Evolutionary conservation across 1,140 invertebrate species (phyloP).

Genomic region (Drosophila serrata): DNA sequence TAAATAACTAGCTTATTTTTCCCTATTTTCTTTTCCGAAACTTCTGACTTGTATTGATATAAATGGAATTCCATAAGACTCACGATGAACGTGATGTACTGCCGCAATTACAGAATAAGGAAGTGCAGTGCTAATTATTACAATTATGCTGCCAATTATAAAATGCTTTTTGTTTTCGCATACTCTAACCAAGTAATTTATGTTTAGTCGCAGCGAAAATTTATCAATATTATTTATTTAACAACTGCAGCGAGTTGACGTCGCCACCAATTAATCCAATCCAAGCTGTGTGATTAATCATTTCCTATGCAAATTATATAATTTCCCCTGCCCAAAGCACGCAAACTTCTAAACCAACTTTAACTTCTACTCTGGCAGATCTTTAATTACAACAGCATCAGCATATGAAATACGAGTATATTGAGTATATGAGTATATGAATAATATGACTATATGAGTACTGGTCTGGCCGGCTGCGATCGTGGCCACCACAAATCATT

Average conservation of each 20-base stretch:
- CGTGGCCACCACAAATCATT: constrained; percentile 45
- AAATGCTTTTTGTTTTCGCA: constrained; percentile 35
- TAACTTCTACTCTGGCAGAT: constrained; percentile 18
- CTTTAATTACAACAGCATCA: constrained; percentile 44
- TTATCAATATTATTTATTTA: constrained; percentile 35
- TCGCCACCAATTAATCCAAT: constrained; percentile 32
- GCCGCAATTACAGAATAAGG: constrained; percentile 50
- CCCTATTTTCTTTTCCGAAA: too few relatives aligned
- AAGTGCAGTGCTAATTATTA: constrained; percentile 45
- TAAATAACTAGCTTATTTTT: too few relatives aligned
- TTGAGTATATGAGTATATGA: constrained; percentile 14
- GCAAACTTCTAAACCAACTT: constrained; percentile 19
- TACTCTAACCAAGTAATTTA: constrained; percentile 28
- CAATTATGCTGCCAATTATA: constrained; percentile 59
- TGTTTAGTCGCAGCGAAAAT: constrained; percentile 40
- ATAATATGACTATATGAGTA: constrained; percentile 6
- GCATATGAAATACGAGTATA: background rate
- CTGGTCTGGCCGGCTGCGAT: constrained; percentile 24
- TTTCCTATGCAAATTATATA: constrained; percentile 59
- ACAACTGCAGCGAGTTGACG: constrained; percentile 44
- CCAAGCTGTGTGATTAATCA: constrained; percentile 51
- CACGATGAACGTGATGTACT: constrained; percentile 48
- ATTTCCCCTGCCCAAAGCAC: constrained; percentile 16
- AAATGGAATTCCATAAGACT: constrained; percentile 5
- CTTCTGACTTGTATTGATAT: background rate